Base-by-base conservation (phyloP, 2,797 vertebrate species). In the Catamblyrhynchus diadema region DNA sequence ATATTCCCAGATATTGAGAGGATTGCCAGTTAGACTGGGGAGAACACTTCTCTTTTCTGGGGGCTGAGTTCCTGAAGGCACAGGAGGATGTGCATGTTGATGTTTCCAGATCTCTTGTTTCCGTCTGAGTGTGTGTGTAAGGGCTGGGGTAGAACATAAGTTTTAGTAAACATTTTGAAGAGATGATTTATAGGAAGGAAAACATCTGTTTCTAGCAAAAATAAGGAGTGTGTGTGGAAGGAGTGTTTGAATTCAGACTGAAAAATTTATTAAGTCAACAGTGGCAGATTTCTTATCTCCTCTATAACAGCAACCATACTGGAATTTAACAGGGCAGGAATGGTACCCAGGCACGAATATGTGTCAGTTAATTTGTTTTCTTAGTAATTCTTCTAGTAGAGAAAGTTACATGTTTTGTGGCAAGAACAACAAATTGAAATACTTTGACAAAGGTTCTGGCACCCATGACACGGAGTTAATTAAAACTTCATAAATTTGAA, bases 251-350 rank as follows among this genome's bases (percentile, higher is more conserved):
- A 50, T 73, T 85, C n/a, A 45, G 67, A n/a, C 19, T 10, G 41
- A 59, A 32, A 74, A 66, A 41, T 13, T 15, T 28, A 18, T 25
- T 10, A 75, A 85, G 35, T 47, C 24, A 47, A 11, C 30, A 25
- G 51, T 80, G 65, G 57, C 42, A 75, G 42, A 32, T 77, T 45
- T 65, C 12, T 82, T 47, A 14, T 67, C n/a, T 86, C 23, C 39
- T 64, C 0, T 28, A 0, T 65, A 50, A 59, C 21, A 77, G 15
- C 28, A 74, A 39, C n/a, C 25, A 5, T 42, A 16, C 1, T 67
- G 74, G n/a, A 72, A 62, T 84, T 75, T 41, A 88, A 19, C 17
- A 51, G 47, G 32, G 32, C 61, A 39, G 23, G 41, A 28, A n/a
- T 30, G 23, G 33, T 28, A 79, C 18, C 20, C 18, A 50, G 54